Percentiles rank a stretch among this genome's conserved stretches.
Evolutionary conservation across 1,140 invertebrate species (phyloP).

Genomic region (Drosophila yakuba): DNA sequence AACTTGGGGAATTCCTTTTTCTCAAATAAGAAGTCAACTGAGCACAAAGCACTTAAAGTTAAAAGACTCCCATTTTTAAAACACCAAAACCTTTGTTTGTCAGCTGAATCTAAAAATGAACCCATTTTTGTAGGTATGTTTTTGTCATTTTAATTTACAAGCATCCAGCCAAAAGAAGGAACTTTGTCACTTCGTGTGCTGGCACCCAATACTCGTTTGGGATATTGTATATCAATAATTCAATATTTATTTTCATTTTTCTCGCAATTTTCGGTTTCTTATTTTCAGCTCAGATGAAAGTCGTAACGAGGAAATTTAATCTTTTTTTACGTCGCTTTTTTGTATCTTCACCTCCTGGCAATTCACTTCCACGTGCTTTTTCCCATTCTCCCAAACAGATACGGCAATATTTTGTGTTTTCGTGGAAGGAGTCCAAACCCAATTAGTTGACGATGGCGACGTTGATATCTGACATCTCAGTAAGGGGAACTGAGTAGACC

Average conservation of each 20-base stretch:
- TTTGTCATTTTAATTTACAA: conserved; percentile 36
- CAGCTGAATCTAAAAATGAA: conserved; percentile 63
- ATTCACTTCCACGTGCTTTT: conserved; percentile 31
- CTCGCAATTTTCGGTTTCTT: conserved; percentile 54
- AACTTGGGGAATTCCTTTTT: background rate
- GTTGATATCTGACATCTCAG: conserved; percentile 65
- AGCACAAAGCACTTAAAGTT: background rate
- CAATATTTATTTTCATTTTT: conserved; percentile 80
- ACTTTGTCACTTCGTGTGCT: conserved; percentile 4
- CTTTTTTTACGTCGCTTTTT: conserved; percentile 54
- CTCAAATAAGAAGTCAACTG: background rate
- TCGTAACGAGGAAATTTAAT: conserved; percentile 80
- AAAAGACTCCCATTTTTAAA: conserved; percentile 19
- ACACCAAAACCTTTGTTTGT: conserved; percentile 44
- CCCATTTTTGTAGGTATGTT: conserved; percentile 49
- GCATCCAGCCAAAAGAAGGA: conserved; percentile 12
- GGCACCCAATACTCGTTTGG: conserved; percentile 37
- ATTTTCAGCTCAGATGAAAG: conserved; percentile 57
- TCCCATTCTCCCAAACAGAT: conserved; percentile 6
- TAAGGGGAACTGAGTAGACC: conserved; percentile 14
- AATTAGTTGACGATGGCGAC: conserved; percentile 70
- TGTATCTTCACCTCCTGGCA: conserved; percentile 59
- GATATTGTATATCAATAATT: conserved; percentile 81
- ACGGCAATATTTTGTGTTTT: conserved; percentile 37
- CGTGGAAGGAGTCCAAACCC: conserved; percentile 63